Evolutionary conservation across 2,797 vertebrate genomes (phyloP).

Genomic region (Nannoperca obscura): DNA sequence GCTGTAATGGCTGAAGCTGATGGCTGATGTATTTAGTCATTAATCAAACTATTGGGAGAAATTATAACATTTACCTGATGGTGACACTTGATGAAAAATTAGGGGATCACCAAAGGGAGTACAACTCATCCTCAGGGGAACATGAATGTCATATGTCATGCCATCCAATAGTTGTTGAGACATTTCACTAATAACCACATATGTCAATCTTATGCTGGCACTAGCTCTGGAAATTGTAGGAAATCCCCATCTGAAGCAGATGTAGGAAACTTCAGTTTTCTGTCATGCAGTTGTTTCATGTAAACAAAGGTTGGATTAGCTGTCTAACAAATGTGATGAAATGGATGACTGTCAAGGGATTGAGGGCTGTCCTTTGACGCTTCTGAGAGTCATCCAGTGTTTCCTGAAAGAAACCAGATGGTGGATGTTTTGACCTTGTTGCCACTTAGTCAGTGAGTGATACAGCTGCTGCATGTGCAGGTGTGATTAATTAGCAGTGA

Average conservation of each 20-base stretch:
- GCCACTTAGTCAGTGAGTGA: conserved; percentile 34
- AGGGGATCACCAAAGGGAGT: not conserved
- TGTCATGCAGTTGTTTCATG: conserved; percentile 18
- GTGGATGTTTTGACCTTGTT: conserved; percentile 55
- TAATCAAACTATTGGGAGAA: not conserved
- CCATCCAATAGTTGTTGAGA: not conserved
- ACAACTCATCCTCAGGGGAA: not conserved
- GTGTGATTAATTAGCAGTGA: conserved; percentile 63
- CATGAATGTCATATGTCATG: not conserved
- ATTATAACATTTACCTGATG: not conserved
- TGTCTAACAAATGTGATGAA: conserved; percentile 41
- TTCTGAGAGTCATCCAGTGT: conserved; percentile 24
- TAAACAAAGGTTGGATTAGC: conserved; percentile 45
- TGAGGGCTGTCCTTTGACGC: conserved; percentile 22
- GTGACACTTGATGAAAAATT: not conserved
- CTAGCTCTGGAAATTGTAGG: conserved; percentile 4
- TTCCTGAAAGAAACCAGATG: conserved; percentile 70
- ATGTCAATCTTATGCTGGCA: too few species aligned
- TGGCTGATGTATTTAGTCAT: not conserved
- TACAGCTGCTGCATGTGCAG: conserved; percentile 31
- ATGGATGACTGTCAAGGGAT: conserved; percentile 40
- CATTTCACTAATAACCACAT: not conserved
- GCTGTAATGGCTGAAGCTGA: not conserved
- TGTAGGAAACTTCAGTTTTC: conserved; percentile 18
- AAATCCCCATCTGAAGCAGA: conserved; percentile 40